Percentiles rank a stretch among this genome's conserved stretches.
phyloP scores from a whole-genome alignment of 2,113 vertebrate species.

The Erythrocercus mccallii region DNA sequence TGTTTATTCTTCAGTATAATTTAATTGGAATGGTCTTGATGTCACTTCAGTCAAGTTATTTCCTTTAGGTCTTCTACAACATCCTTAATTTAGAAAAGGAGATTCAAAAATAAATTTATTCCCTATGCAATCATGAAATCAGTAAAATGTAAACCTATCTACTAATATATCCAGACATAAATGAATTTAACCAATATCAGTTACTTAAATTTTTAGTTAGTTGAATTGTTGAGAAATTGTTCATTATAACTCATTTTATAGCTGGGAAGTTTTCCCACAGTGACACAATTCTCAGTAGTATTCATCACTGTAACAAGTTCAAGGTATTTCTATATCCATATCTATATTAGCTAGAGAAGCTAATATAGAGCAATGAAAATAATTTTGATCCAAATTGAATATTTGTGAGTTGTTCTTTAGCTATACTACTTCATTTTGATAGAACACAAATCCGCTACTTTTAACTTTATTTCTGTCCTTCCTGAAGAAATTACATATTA shows the following conservation, averaged over 20 bases:
- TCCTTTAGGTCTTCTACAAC: neutral
- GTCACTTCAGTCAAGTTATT: neutral
- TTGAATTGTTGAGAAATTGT: neutral
- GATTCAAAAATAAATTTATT: neutral
- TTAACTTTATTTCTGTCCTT: neutral
- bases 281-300: neutral
- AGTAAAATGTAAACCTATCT: neutral
- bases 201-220: neutral
- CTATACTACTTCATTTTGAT: neutral
- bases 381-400: neutral
- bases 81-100: neutral
- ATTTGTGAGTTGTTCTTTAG: neutral
- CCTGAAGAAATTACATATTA: neutral
- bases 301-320: neutral
- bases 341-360: neutral
- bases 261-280: neutral
- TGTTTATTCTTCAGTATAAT: neutral
- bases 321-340: neutral
- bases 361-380: neutral
- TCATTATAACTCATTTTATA: neutral
- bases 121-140: neutral
- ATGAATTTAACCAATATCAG: neutral
- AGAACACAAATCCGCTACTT: neutral
- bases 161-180: neutral
- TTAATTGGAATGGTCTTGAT: neutral